Conservation (phyloP, 2,797 vertebrate species). For the Danio albolineatus region DNA sequence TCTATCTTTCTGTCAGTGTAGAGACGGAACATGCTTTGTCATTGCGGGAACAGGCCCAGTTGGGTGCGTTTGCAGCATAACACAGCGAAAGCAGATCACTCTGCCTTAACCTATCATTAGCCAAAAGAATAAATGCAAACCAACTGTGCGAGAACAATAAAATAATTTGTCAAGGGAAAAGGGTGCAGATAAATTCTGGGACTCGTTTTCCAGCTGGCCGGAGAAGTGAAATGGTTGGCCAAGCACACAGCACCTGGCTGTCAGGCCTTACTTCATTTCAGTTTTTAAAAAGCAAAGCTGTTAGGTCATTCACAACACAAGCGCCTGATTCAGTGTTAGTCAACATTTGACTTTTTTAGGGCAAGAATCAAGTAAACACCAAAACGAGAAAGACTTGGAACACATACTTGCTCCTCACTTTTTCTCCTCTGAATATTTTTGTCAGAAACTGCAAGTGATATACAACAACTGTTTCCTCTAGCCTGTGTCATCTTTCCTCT, state of each 20-base stretch:
- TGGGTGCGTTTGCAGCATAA: conserved; percentile 61
- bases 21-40: conserved; percentile 61
- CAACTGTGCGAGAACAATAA: conserved; percentile 83
- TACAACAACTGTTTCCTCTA: conserved; percentile 70
- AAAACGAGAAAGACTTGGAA: conserved; percentile 56
- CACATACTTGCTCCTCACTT: conserved; percentile 57
- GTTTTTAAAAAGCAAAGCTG: conserved; percentile 67
- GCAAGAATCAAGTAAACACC: conserved; percentile 67
- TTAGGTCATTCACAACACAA: conserved; percentile 68
- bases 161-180: conserved; percentile 83
- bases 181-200: conserved; percentile 81
- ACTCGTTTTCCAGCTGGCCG: conserved; percentile 80
- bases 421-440: conserved; percentile 66
- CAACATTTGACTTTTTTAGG: conserved; percentile 66
- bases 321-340: conserved; percentile 67
- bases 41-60: conserved; percentile 66
- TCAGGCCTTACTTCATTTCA: conserved; percentile 73
- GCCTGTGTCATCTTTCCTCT: conserved; percentile 56
- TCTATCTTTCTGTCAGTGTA: conserved; percentile 59
- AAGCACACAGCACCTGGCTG: conserved; percentile 79
- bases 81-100: conserved; percentile 72
- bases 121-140: conserved; percentile 79
- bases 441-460: conserved; percentile 69
- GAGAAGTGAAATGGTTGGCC: conserved; percentile 58
- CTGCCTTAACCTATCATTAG: conserved; percentile 76